Evolutionary conservation across 2,113 vertebrate species (phyloP), one percentile per base, ranked within the genome.

Genomic region (Grantiella picta): DNA sequence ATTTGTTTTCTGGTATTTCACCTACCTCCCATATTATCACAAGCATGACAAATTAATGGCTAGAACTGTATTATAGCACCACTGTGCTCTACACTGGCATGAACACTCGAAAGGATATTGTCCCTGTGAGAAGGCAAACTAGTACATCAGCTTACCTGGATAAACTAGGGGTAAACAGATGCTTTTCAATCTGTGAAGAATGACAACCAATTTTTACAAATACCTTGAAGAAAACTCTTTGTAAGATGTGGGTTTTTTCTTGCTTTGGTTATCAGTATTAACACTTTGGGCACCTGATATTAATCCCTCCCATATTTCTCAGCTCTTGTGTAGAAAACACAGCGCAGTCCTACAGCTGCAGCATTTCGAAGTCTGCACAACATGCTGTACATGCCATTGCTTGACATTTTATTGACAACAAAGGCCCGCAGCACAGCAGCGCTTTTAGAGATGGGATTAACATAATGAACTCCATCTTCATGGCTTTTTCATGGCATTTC

Each of bases 331-430:
- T 42, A 49, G 13, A 29, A 85, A 92, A 82, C 69, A 79, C 38
- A 59, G 72, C 6, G 6, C 82, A 81, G 87, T 64, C 45, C 70
- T 92, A 57, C 53, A 90, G 83, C 86, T 90, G 86, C 18, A 1
- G 91, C 73, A 90, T 85, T 50, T 61, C 2, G 5, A 86, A 96
- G 95, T 33, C 77, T 86, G 73, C 28, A 95, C 69, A 90, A 95
- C 89, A 83, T 21, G 23, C 35, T 61, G 83, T 82, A 96, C 90
- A 79, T 95, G 93, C 71, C 80, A 86, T 42, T 92, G 85, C 89
- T 85, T 92, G 96, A 94, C 95, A 95, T 97, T 97, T 96, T 94
- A 92, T 86, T 89, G 95, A 94, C 61, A 84, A 96, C 90, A 89
- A 90, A 69, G 85, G 95, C 60, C 49, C 0, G 31, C 60, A 86